phyloP scores from a whole-genome alignment of 2,113 vertebrate species.

The Spea bombifrons region DNA sequence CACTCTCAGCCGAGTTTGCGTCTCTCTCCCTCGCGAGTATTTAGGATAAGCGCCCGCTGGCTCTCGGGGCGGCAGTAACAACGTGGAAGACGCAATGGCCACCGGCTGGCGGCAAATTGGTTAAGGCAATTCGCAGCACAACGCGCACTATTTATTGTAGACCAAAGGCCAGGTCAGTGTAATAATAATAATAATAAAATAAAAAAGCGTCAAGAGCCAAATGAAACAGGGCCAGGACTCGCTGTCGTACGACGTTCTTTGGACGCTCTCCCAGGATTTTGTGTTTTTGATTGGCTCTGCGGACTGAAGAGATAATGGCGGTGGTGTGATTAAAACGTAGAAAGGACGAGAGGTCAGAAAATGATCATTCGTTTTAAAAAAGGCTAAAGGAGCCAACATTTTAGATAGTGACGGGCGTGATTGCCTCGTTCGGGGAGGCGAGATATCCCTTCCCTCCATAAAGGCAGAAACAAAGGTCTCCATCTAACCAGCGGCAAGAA shows the following conservation, averaged over 20 bases:
- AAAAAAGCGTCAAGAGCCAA: slow-evolving; percentile 25
- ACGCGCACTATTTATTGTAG: slow-evolving; percentile 31
- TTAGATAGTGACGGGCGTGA: not conserved
- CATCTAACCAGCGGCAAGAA: too few species aligned
- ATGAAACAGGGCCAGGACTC: slow-evolving; percentile 33
- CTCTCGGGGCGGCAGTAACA: too few species aligned
- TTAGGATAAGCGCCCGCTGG: too few species aligned
- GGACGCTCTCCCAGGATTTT: slow-evolving; percentile 29
- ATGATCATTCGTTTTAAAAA: slow-evolving; percentile 24
- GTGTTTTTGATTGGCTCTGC: slow-evolving; percentile 29
- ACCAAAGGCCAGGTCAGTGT: slow-evolving; percentile 43
- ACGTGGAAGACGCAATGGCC: not conserved
- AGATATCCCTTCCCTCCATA: not conserved
- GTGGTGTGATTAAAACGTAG: slow-evolving; percentile 38
- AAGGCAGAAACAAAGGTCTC: too few species aligned
- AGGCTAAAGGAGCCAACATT: not conserved
- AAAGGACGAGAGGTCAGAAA: slow-evolving; percentile 27
- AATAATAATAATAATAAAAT: slow-evolving; percentile 17
- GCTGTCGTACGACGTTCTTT: slow-evolving; percentile 38
- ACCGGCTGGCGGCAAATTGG: not conserved
- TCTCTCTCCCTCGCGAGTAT: not conserved
- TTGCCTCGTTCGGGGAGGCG: not conserved
- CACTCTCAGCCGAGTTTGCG: not conserved
- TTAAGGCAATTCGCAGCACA: slow-evolving; percentile 16
- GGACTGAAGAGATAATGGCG: slow-evolving; percentile 34